These are phyloP conservation scores for Drosophila lini DNA, from an alignment of 1,140 invertebrate species.

Conservation along the genomic window DNA sequence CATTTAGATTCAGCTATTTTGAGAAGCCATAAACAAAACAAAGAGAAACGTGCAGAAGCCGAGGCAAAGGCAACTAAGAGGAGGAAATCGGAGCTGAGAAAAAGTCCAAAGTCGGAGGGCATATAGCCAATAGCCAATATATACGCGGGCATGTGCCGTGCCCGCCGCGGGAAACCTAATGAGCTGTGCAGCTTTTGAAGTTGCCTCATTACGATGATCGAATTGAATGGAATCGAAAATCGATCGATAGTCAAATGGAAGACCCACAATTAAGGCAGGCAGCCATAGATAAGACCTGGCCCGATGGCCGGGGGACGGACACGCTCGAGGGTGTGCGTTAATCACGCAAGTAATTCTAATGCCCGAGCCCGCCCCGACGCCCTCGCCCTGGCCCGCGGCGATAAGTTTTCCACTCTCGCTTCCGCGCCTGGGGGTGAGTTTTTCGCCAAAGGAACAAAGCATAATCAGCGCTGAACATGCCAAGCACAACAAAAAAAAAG, in stretches of 20 bases:
- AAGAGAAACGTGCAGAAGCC: slow-evolving; percentile 66
- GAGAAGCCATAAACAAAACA: slow-evolving; percentile 80
- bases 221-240: slow-evolving; percentile 66
- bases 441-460: slow-evolving; percentile 58
- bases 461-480: slow-evolving; percentile 80
- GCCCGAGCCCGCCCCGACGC: slow-evolving; percentile 45
- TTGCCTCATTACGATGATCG: slow-evolving; percentile 63
- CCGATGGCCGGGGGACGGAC: slow-evolving; percentile 18
- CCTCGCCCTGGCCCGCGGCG: slow-evolving; percentile 41
- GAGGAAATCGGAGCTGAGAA: slow-evolving; percentile 27
- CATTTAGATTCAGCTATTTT: slow-evolving; percentile 78
- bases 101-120: slow-evolving; percentile 58
- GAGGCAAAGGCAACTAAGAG: slow-evolving; percentile 5
- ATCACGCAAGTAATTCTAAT: slow-evolving; percentile 82
- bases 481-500: slow-evolving; percentile 70
- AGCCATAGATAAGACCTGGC: slow-evolving; percentile 76
- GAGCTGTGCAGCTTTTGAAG: slow-evolving; percentile 78
- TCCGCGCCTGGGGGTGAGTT: slow-evolving; percentile 57
- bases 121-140: slow-evolving; percentile 45
- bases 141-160: background rate
- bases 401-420: slow-evolving; percentile 57
- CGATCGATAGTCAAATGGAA: slow-evolving; percentile 78
- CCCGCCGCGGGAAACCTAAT: slow-evolving; percentile 49
- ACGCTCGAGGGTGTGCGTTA: slow-evolving; percentile 77
- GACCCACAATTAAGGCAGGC: slow-evolving; percentile 80